Base-by-base conservation (phyloP, 1,140 invertebrate species). In the Campoletis sonorensis region DNA sequence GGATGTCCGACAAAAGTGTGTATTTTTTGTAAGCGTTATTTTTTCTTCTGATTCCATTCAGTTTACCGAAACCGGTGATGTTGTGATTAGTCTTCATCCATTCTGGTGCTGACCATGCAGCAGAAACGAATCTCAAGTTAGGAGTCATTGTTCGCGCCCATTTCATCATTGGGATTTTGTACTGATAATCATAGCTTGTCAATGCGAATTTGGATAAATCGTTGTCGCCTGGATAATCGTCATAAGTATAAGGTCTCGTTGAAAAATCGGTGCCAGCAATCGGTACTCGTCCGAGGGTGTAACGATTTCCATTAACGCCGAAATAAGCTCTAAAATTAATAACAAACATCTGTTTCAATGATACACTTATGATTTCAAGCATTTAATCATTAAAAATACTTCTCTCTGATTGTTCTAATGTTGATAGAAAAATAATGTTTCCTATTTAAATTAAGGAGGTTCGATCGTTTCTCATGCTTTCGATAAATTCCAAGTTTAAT, bases 21-120 rank as follows among this genome's bases (percentile, higher is more conserved):
- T n/a, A n/a, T n/a, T n/a, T n/a, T n/a, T n/a, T n/a, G n/a, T n/a
- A n/a, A n/a, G n/a, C n/a, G n/a, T n/a, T n/a, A n/a, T n/a, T n/a
- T 33, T 33, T 33, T 33, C 7, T 33, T 33, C 2, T 33, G 7
- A 51, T 4, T 51, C 15, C 49, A 13, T 51, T 51, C 10, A 51
- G 4, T 40, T 80, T 30, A 85, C 79, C 30, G 16, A 27, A 26
- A 15, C 94, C 94, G 8, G 91, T 92, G 86, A 93, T 94, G 72
- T 89, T 90, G 30, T 95, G 92, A 85, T 96, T 97, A 0, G 95
- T 96, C 91, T 99, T 99, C 98, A 99, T 99, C 98, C 98, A 99
- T 8, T 92, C 89, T 0, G 98, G 98, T 0, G 98, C 94, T 76
- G 95, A 95, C 98, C 98, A 99, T 0, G 96, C 94, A 13, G 95